These are phyloP conservation scores for Diachrysia chrysitis DNA, from an alignment of 2,888 invertebrate genomes.

Conservation along the genomic window DNA sequence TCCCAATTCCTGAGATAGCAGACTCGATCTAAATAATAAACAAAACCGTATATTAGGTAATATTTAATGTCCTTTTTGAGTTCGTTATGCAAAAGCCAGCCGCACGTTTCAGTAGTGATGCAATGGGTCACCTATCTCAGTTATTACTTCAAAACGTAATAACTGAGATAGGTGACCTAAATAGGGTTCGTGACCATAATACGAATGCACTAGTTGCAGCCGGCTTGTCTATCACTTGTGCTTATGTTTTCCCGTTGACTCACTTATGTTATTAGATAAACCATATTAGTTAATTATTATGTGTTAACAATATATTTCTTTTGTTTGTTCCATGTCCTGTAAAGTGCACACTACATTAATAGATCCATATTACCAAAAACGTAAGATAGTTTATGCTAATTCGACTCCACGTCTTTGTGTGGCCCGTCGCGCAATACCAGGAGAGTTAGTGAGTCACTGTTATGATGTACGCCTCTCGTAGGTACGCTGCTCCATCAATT, in stretches of 20 bases:
- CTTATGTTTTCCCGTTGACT: slow-evolving; percentile 29
- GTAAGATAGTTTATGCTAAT: too few species aligned
- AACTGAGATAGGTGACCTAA: slow-evolving; percentile 34
- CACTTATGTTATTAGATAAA: slow-evolving; percentile 3
- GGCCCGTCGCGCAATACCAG: slow-evolving; percentile 11
- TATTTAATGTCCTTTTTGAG: background rate
- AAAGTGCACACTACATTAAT: too few species aligned
- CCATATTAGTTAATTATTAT: background rate
- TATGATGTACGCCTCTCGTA: slow-evolving; percentile 7
- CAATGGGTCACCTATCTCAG: too few species aligned
- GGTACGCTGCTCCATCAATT: slow-evolving; percentile 8
- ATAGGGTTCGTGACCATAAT: slow-evolving; percentile 31
- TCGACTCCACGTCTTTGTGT: slow-evolving; percentile 18
- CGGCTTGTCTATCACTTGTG: slow-evolving; percentile 14
- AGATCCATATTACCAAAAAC: too few species aligned
- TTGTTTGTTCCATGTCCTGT: too few species aligned
- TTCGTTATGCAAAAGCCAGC: background rate
- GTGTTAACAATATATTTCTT: background rate
- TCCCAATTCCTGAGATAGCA: too few species aligned
- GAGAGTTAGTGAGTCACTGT: slow-evolving; percentile 34
- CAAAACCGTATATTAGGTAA: too few species aligned
- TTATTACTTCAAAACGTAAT: too few species aligned
- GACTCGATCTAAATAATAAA: too few species aligned
- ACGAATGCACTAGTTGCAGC: slow-evolving; percentile 6
- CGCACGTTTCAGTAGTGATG: background rate